Conservation (phyloP, 1,140 invertebrate species). For the roundworm (Caenorhabditis elegans) region WBcel235 BX284604.4:17080001-17080500, state of each 20-base stretch:
- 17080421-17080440: too few relatives aligned
- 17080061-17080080: constrained; percentile 78
- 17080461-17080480: too few relatives aligned
- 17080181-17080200: constrained; percentile 66
- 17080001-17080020: constrained; percentile 74
- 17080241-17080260: constrained; percentile 2
- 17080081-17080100: constrained; percentile 85
- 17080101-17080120: constrained; percentile 75
- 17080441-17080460: too few relatives aligned
- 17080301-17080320: too few relatives aligned
- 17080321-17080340: too few relatives aligned
- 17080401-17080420: too few relatives aligned
- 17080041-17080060: not conserved
- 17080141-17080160: constrained; percentile 50
- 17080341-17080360: too few relatives aligned
- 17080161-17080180: constrained; percentile 56
- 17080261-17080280: constrained; percentile 26
- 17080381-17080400: too few relatives aligned
- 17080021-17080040: not conserved
- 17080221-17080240: constrained; percentile 46
- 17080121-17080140: constrained; percentile 60
- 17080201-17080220: constrained; percentile 69
- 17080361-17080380: too few relatives aligned
- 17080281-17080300: too few relatives aligned
- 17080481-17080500: too few relatives aligned